Base-by-base conservation (phyloP, 1,140 invertebrate species). In the roundworm (Caenorhabditis elegans) region DNA sequence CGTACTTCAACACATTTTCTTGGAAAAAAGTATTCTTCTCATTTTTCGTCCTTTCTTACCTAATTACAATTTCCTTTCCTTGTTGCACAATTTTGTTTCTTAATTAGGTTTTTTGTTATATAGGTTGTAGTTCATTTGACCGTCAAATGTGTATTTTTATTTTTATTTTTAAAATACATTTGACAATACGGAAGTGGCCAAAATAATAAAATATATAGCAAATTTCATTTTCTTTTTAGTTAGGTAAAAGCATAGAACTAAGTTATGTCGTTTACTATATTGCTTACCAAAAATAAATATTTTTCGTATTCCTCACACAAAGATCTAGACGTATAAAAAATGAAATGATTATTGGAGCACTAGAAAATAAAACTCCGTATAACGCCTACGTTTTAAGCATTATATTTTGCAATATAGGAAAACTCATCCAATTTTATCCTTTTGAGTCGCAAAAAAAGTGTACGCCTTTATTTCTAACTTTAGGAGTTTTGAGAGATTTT, bases 71-170 rank as follows among this genome's bases (percentile, higher is more conserved):
- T 70, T 39, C 17, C n/a, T n/a, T 24, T 70, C 43, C 55, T 36
- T n/a, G n/a, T n/a, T n/a, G n/a, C 28, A 43, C 39, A 8, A 43
- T 8, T 60, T 34, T 3, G 22, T 70, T 36, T 22, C n/a, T 24
- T 70, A 60, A 60, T 60, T 60, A 60, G 53, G 53, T 60, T 60
- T 60, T 49, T 48, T n/a, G n/a, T n/a, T n/a, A n/a, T n/a, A n/a
- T n/a, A n/a, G n/a, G n/a, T n/a, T n/a, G n/a, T n/a, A n/a, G n/a
- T n/a, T n/a, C n/a, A n/a, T n/a, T n/a, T n/a, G n/a, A n/a, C n/a
- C n/a, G n/a, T n/a, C n/a, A n/a, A n/a, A n/a, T n/a, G n/a, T n/a
- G n/a, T n/a, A n/a, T n/a, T n/a, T n/a, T n/a, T n/a, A n/a, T n/a
- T n/a, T n/a, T n/a, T n/a, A n/a, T n/a, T n/a, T n/a, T n/a, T n/a